phyloP scores from a whole-genome alignment of 2,888 invertebrate species.

The Agrochola lota region DNA sequence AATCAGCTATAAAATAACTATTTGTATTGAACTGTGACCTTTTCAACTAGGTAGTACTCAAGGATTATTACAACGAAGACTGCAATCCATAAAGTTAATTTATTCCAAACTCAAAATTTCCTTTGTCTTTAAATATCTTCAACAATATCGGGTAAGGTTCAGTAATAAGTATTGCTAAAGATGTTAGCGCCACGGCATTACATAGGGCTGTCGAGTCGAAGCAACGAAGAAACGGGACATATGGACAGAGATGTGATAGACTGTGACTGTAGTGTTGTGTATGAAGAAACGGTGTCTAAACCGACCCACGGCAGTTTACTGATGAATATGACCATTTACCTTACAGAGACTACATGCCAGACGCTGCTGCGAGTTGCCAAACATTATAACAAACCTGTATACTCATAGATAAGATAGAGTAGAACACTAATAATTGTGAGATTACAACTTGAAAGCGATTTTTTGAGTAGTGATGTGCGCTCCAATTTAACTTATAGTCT shows the following conservation, averaged over 20 bases:
- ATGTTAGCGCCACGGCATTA: slow-evolving; percentile 28
- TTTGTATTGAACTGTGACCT: slow-evolving; percentile 39
- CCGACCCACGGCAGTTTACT: slow-evolving; percentile 72
- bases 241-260: slow-evolving; percentile 71
- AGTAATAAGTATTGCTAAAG: slow-evolving; percentile 39
- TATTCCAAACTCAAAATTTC: slow-evolving; percentile 38
- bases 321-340: slow-evolving; percentile 86
- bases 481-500: slow-evolving; percentile 11
- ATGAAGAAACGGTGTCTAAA: slow-evolving; percentile 77
- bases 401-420: slow-evolving; percentile 65
- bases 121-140: slow-evolving; percentile 49
- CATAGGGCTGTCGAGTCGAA: slow-evolving; percentile 57
- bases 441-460: slow-evolving; percentile 56
- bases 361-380: slow-evolving; percentile 83
- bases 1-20: slow-evolving; percentile 16
- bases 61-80: slow-evolving; percentile 36
- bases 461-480: slow-evolving; percentile 27
- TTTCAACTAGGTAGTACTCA: slow-evolving; percentile 45
- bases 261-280: slow-evolving; percentile 75
- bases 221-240: slow-evolving; percentile 61
- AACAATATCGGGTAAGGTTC: slow-evolving; percentile 38
- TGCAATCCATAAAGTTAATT: slow-evolving; percentile 42
- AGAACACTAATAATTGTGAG: slow-evolving; percentile 56
- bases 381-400: slow-evolving; percentile 72
- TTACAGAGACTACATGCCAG: slow-evolving; percentile 84